Evolutionary conservation across 92 coral and sea anemone genomes (phyloP).

Genomic region (Actinernus sp.): DNA sequence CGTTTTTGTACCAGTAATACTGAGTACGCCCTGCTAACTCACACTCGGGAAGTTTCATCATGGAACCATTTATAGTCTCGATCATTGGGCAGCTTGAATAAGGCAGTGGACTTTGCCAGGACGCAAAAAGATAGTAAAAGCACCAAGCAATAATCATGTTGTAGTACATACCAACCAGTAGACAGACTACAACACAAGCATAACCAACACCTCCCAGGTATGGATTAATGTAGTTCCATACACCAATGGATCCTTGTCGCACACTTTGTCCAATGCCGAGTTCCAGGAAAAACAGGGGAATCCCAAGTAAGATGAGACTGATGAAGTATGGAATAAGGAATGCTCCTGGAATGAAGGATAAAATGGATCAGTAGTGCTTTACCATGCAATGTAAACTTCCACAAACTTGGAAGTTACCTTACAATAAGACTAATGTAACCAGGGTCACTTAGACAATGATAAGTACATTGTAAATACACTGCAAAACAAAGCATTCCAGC

Average conservation of each 20-base stretch:
- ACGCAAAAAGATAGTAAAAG: constrained; percentile 87
- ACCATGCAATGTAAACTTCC: too few species aligned
- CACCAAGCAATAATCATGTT: constrained; percentile 98
- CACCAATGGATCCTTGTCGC: constrained; percentile 95
- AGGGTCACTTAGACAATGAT: too few species aligned
- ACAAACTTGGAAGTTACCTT: too few species aligned
- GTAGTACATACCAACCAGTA: constrained; percentile 90
- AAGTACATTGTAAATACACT: too few species aligned
- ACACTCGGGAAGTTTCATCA: constrained; percentile 46
- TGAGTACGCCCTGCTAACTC: constrained; percentile 70
- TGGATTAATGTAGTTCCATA: constrained; percentile 94
- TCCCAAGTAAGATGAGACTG: constrained; percentile 74
- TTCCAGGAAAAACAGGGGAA: constrained; percentile 90
- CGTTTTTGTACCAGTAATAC: constrained; percentile 84
- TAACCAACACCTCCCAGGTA: constrained; percentile 95
- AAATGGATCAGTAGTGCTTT: too few species aligned
- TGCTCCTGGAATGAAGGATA: constrained; percentile 66
- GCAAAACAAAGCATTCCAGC: too few species aligned
- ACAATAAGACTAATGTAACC: too few species aligned
- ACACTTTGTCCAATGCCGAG: constrained; percentile 94
- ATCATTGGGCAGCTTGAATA: constrained; percentile 58
- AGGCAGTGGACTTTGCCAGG: constrained; percentile 84
- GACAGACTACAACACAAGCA: constrained; percentile 83
- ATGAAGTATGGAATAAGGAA: constrained; percentile 89
- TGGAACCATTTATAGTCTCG: constrained; percentile 26